These are phyloP conservation scores for Atractosteus spatula DNA, from an alignment of 2,113 vertebrate species.

Conservation along the genomic window DNA sequence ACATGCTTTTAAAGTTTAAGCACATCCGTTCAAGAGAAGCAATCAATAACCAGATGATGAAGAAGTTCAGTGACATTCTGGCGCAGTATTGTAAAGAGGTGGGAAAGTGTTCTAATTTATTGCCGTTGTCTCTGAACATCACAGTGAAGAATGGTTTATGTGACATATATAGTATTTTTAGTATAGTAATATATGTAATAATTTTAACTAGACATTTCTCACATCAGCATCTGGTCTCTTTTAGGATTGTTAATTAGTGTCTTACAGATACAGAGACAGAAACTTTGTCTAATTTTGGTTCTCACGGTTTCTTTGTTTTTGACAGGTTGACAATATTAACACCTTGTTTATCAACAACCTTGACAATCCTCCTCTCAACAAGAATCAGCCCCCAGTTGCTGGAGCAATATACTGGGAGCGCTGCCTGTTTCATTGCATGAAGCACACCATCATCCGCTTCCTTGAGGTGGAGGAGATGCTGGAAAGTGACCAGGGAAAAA, in stretches of 20 bases:
- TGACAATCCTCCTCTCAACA: slow-evolving; percentile 71
- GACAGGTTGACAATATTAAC: slow-evolving; percentile 73
- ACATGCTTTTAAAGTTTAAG: slow-evolving; percentile 86
- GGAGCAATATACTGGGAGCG: slow-evolving; percentile 85
- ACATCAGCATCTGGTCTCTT: neutral
- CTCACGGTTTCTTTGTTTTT: slow-evolving; percentile 2
- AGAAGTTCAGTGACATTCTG: slow-evolving; percentile 81
- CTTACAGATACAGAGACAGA: neutral
- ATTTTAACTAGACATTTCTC: no score
- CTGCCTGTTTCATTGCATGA: slow-evolving; percentile 73
- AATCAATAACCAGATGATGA: slow-evolving; percentile 83
- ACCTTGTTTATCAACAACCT: slow-evolving; percentile 70
- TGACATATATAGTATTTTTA: no score
- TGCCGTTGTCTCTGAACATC: neutral
- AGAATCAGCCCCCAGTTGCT: slow-evolving; percentile 77
- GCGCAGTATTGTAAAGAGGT: slow-evolving; percentile 89
- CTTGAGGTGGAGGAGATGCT: slow-evolving; percentile 72
- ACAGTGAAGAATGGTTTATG: no score
- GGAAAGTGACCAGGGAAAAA: slow-evolving; percentile 59
- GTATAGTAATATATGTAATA: no score
- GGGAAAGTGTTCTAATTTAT: neutral
- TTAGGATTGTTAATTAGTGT: neutral
- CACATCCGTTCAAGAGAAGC: slow-evolving; percentile 72
- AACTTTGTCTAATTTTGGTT: no score
- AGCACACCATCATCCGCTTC: slow-evolving; percentile 74